Base-by-base conservation (phyloP, 2,888 invertebrate genomes). In the Pachycephus smyrnensis region DNA sequence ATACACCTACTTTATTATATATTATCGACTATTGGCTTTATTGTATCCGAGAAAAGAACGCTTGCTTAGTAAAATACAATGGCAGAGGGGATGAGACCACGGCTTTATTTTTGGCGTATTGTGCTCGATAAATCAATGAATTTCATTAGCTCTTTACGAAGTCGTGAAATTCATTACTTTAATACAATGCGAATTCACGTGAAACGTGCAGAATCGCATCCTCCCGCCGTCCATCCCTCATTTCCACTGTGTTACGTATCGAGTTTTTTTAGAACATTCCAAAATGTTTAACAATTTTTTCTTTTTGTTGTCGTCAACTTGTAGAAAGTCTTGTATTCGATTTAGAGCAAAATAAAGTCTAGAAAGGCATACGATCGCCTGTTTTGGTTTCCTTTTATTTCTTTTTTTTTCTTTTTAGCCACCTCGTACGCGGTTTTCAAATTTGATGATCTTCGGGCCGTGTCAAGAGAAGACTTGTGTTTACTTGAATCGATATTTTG, bases 271-370 rank as follows among this genome's bases (percentile, higher is more conserved):
- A 83, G 82, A 88, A 91, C 91, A 91, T 91, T 91, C 91, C 91
- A 91, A 86, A 88, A 88, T 86, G 84, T 87, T 88, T 88, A 79
- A 79, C 80, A 80, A 78, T n/a, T 73, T 11, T 77, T 78, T 75
- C 74, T 78, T 81, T 80, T 78, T 82, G 84, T 86, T 84, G 84
- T 82, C 81, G 84, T 87, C 86, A 88, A 89, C 89, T 90, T 91
- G 90, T 91, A 91, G 89, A 90, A 88, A 87, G 88, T 86, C 88
- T 90, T 91, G 91, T 91, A 91, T 89, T 90, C 87, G 85, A 90
- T 90, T 91, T 89, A 89, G 87, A 90, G 90, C 89, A 89, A 91
- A 91, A 91, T 91, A 91, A 91, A 91, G 90, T 91, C 91, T 91
- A 91, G 90, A 90, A 91, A 91, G 91, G 89, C 89, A 91, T 71